Evolutionary conservation across 2,888 invertebrate genomes (phyloP).

Genomic region (Hedychridium roseum): DNA sequence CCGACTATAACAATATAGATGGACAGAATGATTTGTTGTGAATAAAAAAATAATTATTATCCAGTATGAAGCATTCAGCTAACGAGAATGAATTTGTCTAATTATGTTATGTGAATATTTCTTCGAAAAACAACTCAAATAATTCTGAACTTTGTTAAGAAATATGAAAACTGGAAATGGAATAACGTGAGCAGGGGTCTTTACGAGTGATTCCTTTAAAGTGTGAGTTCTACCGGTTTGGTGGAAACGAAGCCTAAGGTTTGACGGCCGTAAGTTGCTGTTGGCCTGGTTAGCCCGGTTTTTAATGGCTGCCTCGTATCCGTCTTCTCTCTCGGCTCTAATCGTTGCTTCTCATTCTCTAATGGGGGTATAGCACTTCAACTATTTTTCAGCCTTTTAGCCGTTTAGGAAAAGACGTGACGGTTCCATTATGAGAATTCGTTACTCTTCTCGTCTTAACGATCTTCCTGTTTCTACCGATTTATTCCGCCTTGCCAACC

Average conservation of each 20-base stretch:
- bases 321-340: conserved; percentile 6
- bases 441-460: too few species aligned
- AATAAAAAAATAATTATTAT: too few species aligned
- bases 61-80: background rate
- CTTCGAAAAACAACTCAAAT: background rate
- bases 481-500: too few species aligned
- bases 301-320: conserved; percentile 23
- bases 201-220: conserved; percentile 7
- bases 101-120: background rate
- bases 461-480: too few species aligned
- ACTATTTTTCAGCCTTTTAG: too few species aligned
- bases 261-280: conserved; percentile 19
- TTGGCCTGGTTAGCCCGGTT: conserved; percentile 28
- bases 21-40: too few species aligned
- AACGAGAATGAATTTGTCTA: background rate
- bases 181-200: background rate
- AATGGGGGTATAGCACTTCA: too few species aligned
- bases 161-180: background rate
- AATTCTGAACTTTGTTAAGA: background rate
- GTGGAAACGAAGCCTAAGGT: conserved; percentile 19
- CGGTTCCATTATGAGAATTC: too few species aligned
- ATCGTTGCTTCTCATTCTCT: conserved; percentile 20
- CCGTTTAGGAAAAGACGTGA: too few species aligned
- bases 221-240: conserved; percentile 16
- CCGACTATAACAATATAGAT: too few species aligned